Percentiles rank a stretch among this genome's conserved stretches.
Conservation (phyloP, 2,113 vertebrate species). For the Labeo catla region DNA sequence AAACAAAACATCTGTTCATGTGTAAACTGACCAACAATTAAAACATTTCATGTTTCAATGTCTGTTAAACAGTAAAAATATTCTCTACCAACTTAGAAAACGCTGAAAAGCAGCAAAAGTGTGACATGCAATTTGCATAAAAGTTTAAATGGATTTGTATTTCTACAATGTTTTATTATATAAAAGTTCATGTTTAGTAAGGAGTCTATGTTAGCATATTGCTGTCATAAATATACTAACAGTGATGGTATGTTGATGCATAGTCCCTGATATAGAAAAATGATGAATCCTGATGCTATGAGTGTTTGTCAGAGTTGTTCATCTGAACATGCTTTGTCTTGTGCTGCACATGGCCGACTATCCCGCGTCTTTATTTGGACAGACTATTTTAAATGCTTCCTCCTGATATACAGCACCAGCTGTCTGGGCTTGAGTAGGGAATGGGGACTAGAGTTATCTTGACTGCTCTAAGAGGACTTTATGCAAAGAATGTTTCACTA, state of each 20-base stretch:
- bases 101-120: neutral
- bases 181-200: neutral
- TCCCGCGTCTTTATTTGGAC: conserved; percentile 67
- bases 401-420: conserved; percentile 75
- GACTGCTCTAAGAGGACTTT: conserved; percentile 26
- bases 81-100: neutral
- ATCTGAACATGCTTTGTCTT: conserved; percentile 26
- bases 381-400: conserved; percentile 72
- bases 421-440: conserved; percentile 56
- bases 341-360: neutral
- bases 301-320: neutral
- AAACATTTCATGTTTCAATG: neutral
- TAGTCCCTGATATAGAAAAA: neutral
- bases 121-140: neutral
- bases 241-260: neutral
- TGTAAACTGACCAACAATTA: neutral
- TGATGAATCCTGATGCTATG: neutral
- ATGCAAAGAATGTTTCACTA: conserved; percentile 3
- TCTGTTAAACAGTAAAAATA: neutral
- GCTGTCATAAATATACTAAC: neutral
- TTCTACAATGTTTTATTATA: neutral
- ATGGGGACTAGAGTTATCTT: conserved; percentile 35
- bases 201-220: neutral
- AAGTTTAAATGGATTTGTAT: neutral
- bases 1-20: neutral